These are phyloP conservation scores for Zoroaster sp. DNA, from an alignment of 53 echinoderm and acorn worm genomes.

Conservation along the genomic window DNA sequence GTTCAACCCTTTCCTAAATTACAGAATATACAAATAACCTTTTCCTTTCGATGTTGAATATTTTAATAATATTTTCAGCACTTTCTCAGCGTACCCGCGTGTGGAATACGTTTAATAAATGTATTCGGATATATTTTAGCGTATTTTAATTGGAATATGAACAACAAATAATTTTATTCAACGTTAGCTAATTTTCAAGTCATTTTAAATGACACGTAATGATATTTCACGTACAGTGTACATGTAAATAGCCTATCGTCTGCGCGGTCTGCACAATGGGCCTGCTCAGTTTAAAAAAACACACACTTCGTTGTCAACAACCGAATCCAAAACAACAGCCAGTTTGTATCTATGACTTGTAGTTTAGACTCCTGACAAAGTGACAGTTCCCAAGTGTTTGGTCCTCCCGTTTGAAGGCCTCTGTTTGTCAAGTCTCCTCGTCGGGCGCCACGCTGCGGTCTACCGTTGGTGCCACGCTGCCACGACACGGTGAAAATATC, in stretches of 20 bases:
- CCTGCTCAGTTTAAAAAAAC: not conserved
- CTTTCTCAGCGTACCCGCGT: too few relatives aligned
- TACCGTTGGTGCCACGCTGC: not conserved
- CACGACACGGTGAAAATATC: slow-evolving; percentile 10
- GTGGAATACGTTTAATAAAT: too few relatives aligned
- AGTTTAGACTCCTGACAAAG: not conserved
- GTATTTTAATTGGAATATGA: too few relatives aligned
- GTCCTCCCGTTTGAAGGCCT: not conserved
- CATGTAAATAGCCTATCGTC: not conserved
- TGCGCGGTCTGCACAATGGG: not conserved
- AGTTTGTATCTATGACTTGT: not conserved
- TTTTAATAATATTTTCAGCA: too few relatives aligned
- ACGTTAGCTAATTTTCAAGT: too few relatives aligned
- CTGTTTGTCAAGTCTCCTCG: not conserved
- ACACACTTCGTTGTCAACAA: slow-evolving; percentile 3
- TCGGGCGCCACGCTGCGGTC: slow-evolving; percentile 15
- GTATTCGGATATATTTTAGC: too few relatives aligned
- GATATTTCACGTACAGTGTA: too few relatives aligned
- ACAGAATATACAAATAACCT: too few relatives aligned
- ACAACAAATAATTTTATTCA: too few relatives aligned
- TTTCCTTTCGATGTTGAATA: too few relatives aligned
- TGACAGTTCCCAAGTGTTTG: slow-evolving; percentile 16
- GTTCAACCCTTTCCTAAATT: too few relatives aligned
- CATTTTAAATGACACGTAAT: too few relatives aligned
- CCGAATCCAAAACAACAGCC: slow-evolving; percentile 2